A percentile compares a stretch with the other conserved stretches of the same genome.
Conservation (phyloP, 2,888 invertebrate genomes). For the Cyrtodaria siliqua region DNA sequence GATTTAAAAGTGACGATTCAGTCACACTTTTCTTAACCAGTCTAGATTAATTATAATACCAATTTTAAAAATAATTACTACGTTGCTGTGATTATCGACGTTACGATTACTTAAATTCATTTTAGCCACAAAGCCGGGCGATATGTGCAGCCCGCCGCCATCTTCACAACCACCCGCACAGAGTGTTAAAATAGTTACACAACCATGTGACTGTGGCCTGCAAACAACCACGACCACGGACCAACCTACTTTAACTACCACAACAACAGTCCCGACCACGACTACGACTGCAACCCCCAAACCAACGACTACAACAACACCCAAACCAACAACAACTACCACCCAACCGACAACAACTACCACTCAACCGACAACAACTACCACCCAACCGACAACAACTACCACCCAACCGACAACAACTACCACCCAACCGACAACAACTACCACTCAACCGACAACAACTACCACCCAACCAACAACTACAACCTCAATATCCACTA, state of each 20-base stretch:
- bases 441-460: too few species aligned
- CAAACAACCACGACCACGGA: slow-evolving; percentile 8
- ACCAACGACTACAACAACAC: slow-evolving; percentile 16
- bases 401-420: slow-evolving; percentile 15
- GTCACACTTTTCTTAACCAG: too few species aligned
- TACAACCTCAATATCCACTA: too few species aligned
- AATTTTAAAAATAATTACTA: too few species aligned
- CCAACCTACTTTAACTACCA: too few species aligned
- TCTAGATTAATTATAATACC: too few species aligned
- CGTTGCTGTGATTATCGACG: too few species aligned
- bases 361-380: slow-evolving; percentile 16
- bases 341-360: slow-evolving; percentile 21
- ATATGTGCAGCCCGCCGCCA: slow-evolving; percentile 23
- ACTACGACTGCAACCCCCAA: slow-evolving; percentile 30
- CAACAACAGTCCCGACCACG: slow-evolving; percentile 23
- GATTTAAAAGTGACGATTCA: too few species aligned
- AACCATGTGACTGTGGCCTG: slow-evolving; percentile 46
- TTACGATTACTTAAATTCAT: too few species aligned
- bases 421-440: too few species aligned
- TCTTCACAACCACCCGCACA: slow-evolving; percentile 21
- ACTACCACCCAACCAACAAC: too few species aligned
- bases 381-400: neutral
- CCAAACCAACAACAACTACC: slow-evolving; percentile 22
- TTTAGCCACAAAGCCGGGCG: slow-evolving; percentile 11
- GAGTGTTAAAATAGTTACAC: slow-evolving; percentile 37